Base-by-base conservation (phyloP, 2,797 vertebrate genomes). In the Cephalopachus bancanus region DNA sequence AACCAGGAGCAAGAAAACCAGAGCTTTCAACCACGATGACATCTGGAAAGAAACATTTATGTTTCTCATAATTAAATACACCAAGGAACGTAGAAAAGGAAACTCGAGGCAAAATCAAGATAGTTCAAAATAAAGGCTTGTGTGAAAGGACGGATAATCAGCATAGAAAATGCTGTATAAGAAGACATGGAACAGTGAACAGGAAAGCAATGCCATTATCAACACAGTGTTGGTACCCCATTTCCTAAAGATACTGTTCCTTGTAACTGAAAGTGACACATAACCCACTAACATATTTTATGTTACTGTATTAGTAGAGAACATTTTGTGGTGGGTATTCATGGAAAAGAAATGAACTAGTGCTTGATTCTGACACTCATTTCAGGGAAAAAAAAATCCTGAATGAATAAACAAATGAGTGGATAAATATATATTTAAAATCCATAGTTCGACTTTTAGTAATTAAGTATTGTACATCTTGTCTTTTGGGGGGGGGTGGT, bases 31-130 rank as follows among this genome's bases (percentile, higher is more conserved):
- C 65, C 15, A 55, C 17, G 17, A 49, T 60, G 37, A 17, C 12
- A 37, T 76, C 62, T 83, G 57, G 93, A 89, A 80, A 78, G 59
- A 85, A 91, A 76, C 30, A 19, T 67, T 44, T 44, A 72, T 76
- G 28, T n/a, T 91, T 72, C 51, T 37, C 44, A n/a, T 22, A 83
- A 96, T 69, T 94, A 89, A 64, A 37, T 84, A 95, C 53, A 76
- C 37, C 30, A 51, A 67, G 81, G 10, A 89, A 83, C 33, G 59
- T 95, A 93, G 81, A 49, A 81, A 94, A 88, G 87, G 26, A 90
- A 74, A 62, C 44, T 62, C 37, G 15, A 67, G 53, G 20, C 85
- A 85, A 89, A 86, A 81, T 84, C 55, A 83, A 76, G 28, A 49
- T 0, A 33, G n/a, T 14, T 93, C 22, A 55, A 30, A 79, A 59